Evolutionary conservation across 1,140 invertebrate genomes (phyloP), one percentile per base, ranked within the genome.

Genomic region (Drosophila obscura): DNA sequence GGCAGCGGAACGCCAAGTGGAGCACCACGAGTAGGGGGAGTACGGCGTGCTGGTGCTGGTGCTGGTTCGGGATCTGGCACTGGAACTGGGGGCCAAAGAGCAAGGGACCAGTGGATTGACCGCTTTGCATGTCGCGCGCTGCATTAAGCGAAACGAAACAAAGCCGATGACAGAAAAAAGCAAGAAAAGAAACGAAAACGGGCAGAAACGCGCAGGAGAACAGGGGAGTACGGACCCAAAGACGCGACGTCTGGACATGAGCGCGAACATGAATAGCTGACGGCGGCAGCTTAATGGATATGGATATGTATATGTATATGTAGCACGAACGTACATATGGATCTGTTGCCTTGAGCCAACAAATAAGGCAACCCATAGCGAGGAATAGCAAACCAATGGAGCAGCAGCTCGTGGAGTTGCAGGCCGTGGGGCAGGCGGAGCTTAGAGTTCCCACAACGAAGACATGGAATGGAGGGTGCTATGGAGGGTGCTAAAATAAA

Each of bases 211-310:
- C 15, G 19, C 9, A 8, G 31, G 44, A 31, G 49, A 43, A 65
- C 2, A 43, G 48, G 0, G 19, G 74, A 67, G 74, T 58, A 55
- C 69, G 28, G 79, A 74, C 28, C 28, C 31, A 31, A 9, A 0
- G 44, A 11, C 45, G 57, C 72, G 78, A 64, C 49, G 81, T 85
- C 77, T 85, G 81, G 81, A 85, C 81, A 74, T 74, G 74, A 85
- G 81, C 81, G 81, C 64, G 77, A 81, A 87, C 82, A 85, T 87
- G 82, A 85, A 85, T 85, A 80, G 82, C 82, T 85, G 82, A 80
- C 66, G 82, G 82, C 82, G 82, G 77, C 82, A 81, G 78, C 82
- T 67, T 85, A 85, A 85, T 85, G 81, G 81, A 85, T 84, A 77
- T 77, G 80, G 80, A 83, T 77, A 77, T 57, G 66, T 16, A 63